Conservation (phyloP, 37 sponge, comb jelly and placozoan genomes). For the Petrosia ficiformis region DNA sequence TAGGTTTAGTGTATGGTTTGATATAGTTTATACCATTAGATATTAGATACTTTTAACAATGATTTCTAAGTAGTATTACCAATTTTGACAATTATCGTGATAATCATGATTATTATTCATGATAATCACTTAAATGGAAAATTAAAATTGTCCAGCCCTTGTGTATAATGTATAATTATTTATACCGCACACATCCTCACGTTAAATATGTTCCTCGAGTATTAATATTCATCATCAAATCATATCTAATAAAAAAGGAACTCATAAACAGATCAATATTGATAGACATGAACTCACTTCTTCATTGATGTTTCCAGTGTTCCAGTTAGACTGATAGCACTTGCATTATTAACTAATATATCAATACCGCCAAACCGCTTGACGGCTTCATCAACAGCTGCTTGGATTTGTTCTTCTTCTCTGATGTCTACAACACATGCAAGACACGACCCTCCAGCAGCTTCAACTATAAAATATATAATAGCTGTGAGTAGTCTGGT, state of each 20-base stretch:
- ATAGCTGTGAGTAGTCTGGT: too few species aligned
- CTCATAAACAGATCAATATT: neutral
- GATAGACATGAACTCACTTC: constrained; percentile 25
- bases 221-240: constrained; percentile 97
- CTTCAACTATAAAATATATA: constrained; percentile 65
- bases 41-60: too few species aligned
- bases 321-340: constrained; percentile 94
- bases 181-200: constrained; percentile 70
- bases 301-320: constrained; percentile 93
- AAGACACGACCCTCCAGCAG: constrained; percentile 90
- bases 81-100: too few species aligned
- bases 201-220: constrained; percentile 88
- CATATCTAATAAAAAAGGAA: constrained; percentile 68
- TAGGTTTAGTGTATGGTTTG: constrained; percentile 1
- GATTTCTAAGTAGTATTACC: too few species aligned
- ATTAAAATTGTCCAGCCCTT: neutral
- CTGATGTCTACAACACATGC: constrained; percentile 94
- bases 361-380: constrained; percentile 97
- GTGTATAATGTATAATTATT: constrained; percentile 6
- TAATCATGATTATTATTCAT: too few species aligned
- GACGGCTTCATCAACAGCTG: constrained; percentile 82
- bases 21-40: too few species aligned
- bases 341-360: constrained; percentile 95
- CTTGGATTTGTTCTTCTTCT: constrained; percentile 74
- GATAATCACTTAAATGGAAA: too few species aligned